Conservation (phyloP, 2,797 vertebrate species). For the Naso thynnoides region DNA sequence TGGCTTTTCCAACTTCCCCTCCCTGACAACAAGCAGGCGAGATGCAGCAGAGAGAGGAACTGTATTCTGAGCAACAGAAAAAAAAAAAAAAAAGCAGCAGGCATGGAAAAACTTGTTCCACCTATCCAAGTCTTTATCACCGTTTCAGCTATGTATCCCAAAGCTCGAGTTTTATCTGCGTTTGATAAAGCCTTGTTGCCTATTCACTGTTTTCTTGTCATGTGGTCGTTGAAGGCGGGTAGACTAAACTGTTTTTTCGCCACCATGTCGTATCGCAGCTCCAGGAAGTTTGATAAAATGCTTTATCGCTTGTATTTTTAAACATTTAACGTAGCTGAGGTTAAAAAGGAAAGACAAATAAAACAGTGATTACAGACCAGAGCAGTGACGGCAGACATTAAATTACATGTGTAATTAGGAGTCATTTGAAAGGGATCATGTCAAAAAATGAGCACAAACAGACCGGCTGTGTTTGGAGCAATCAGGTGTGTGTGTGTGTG, state of each 20-base stretch:
- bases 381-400: conserved; percentile 5
- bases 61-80: background rate
- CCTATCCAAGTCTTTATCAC: conserved; percentile 57
- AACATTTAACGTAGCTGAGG: conserved; percentile 30
- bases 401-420: conserved; percentile 19
- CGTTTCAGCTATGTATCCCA: conserved; percentile 27
- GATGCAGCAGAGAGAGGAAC: conserved; percentile 13
- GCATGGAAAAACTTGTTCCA: conserved; percentile 53
- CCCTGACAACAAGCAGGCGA: conserved; percentile 35
- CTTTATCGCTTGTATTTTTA: conserved; percentile 33
- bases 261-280: conserved; percentile 18
- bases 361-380: conserved; percentile 29
- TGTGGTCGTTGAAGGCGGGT: conserved; percentile 9
- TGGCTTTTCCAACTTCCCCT: conserved; percentile 50
- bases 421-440: conserved; percentile 49
- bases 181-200: conserved; percentile 38
- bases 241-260: conserved; percentile 44
- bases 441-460: conserved; percentile 31
- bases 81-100: conserved; percentile 29
- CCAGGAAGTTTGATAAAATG: conserved; percentile 58
- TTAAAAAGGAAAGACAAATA: conserved; percentile 20
- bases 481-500: conserved; percentile 47
- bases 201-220: conserved; percentile 31
- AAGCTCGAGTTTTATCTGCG: conserved; percentile 43
- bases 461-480: conserved; percentile 35